Evolutionary conservation across 2,888 invertebrate genomes (phyloP), one percentile per base, ranked within the genome.

Genomic region (Malthinus flaveolus): DNA sequence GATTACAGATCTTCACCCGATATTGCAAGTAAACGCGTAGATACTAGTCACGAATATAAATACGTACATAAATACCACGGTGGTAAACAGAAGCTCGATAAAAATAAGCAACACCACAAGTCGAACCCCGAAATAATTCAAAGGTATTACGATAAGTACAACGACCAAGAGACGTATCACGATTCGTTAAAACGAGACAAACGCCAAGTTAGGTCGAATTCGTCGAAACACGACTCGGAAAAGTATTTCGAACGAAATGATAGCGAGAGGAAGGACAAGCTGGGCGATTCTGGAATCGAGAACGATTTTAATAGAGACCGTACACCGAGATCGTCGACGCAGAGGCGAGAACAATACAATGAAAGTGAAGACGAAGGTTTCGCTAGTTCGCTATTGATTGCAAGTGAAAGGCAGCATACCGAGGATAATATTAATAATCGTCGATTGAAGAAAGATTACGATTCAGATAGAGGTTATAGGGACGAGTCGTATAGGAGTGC

Each of bases 271-370:
- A 86, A 86, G 66, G 88, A 85, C 69, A 82, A 86, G 51, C 80
- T 88, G 49, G 87, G 86, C 1, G 91, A 91, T 78, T 91, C 91
- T 0, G 91, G 91, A 0, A 91, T 91, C 63, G 91, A 91, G 71
- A 90, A 91, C 66, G 91, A 91, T 75, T 89, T 89, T 69, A 83
- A 89, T 49, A 84, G 89, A 62, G 89, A 90, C 68, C 77, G 55
- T 58, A 66, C 62, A 1, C 47, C 66, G 9, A 71, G 70, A 42
- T 64, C 66, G 23, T 48, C 51, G 4, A 44, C 47, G n/a, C 65
- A 63, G 51, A 68, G 70, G 32, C 65, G 71, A 3, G 72, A 75
- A 36, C 69, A 68, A 35, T 78, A 77, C 66, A 82, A 83, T 62
- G 87, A 86, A 62, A 87, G 86, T 63, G 87, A 87, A 64, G 90